Conservation (phyloP, 2,113 vertebrate genomes). For the Onychostoma macrolepis region DNA sequence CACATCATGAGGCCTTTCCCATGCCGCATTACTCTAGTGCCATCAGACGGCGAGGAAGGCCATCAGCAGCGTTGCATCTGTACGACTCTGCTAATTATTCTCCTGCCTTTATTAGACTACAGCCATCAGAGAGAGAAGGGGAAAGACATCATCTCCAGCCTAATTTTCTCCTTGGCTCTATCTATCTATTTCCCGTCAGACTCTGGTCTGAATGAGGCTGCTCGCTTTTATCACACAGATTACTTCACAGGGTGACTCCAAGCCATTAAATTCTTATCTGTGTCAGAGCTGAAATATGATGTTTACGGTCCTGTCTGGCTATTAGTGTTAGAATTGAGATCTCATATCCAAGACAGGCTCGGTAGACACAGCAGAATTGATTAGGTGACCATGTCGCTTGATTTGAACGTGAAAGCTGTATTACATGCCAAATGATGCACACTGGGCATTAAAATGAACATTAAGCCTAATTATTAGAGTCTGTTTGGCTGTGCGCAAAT, state of each 20-base stretch:
- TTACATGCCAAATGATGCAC: neutral
- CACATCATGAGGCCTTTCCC: neutral
- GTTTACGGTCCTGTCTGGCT: slow-evolving; percentile 26
- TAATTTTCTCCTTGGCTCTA: neutral
- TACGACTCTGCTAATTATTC: slow-evolving; percentile 36
- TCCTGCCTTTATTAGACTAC: slow-evolving; percentile 38
- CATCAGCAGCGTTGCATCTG: neutral
- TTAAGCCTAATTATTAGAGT: neutral
- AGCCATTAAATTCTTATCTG: slow-evolving; percentile 48
- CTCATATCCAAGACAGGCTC: slow-evolving; percentile 23
- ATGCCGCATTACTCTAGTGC: slow-evolving; percentile 38
- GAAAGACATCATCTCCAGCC: slow-evolving; percentile 26
- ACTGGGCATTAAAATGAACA: neutral
- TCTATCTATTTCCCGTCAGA: slow-evolving; percentile 33
- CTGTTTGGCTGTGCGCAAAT: neutral
- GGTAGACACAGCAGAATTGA: slow-evolving; percentile 21
- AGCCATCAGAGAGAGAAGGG: slow-evolving; percentile 15
- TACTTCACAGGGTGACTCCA: slow-evolving; percentile 31
- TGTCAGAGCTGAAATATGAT: slow-evolving; percentile 41
- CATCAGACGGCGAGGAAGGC: slow-evolving; percentile 28
- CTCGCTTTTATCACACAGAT: slow-evolving; percentile 28
- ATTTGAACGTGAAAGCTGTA: slow-evolving; percentile 21
- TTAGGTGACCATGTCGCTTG: slow-evolving; percentile 16
- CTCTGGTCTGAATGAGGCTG: slow-evolving; percentile 7
- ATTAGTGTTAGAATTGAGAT: slow-evolving; percentile 31